These are phyloP conservation scores for Loxodonta africana DNA, from an alignment of 2,113 vertebrate genomes.

Conservation along the genomic window DNA sequence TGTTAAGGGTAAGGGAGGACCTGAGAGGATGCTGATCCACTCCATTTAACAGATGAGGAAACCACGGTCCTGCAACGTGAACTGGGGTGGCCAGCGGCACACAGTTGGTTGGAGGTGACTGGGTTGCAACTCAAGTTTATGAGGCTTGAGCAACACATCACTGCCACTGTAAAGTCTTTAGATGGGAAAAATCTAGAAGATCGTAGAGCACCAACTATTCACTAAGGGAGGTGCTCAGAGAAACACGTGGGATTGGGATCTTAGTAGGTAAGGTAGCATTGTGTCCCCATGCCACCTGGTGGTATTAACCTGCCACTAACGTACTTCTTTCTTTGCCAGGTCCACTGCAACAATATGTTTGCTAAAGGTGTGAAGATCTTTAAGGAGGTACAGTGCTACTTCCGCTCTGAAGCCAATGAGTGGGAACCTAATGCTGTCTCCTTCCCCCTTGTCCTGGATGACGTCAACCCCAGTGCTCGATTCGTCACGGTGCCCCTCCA, in stretches of 20 bases:
- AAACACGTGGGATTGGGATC: not conserved
- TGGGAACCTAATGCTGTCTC: slow-evolving; percentile 93
- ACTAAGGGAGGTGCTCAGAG: not conserved
- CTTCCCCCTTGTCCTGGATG: slow-evolving; percentile 92
- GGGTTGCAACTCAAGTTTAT: not conserved
- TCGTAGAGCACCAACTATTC: not conserved
- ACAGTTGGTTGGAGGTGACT: not conserved
- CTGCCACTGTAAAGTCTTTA: not conserved
- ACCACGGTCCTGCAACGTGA: not conserved
- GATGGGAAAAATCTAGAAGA: not conserved
- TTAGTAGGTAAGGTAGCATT: not conserved
- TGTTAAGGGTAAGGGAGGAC: not conserved
- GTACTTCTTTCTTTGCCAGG: slow-evolving; percentile 86
- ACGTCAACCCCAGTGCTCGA: slow-evolving; percentile 93
- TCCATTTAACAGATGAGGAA: not conserved
- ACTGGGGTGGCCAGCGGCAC: not conserved
- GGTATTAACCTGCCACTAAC: not conserved
- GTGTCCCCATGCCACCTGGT: not conserved
- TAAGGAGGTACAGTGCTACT: slow-evolving; percentile 95
- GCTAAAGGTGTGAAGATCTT: slow-evolving; percentile 96
- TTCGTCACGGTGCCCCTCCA: slow-evolving; percentile 95
- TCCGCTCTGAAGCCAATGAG: slow-evolving; percentile 91
- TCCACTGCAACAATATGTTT: slow-evolving; percentile 99
- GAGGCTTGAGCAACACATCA: not conserved
- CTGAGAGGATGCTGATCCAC: not conserved